Conservation (phyloP, 1,140 invertebrate genomes). For the Thaumetopoea pityocampa region DNA sequence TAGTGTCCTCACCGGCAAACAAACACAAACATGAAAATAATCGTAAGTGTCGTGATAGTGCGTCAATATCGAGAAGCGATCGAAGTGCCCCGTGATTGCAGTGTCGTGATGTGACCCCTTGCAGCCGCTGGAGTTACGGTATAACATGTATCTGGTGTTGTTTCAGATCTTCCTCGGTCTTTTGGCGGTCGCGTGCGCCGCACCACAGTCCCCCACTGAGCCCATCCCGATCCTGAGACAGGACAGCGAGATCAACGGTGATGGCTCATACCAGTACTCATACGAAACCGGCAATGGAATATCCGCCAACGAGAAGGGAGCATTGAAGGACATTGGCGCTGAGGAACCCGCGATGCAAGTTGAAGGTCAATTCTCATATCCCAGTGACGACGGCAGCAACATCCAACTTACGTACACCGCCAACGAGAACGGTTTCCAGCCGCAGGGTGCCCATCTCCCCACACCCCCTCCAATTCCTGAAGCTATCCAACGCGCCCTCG, state of each 20-base stretch:
- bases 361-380: conserved; percentile 79
- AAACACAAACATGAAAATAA: conserved; percentile 63
- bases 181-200: conserved; percentile 60
- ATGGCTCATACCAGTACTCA: conserved; percentile 81
- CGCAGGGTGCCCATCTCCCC: conserved; percentile 78
- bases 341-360: conserved; percentile 65
- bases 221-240: conserved; percentile 79
- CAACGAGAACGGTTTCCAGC: conserved; percentile 76
- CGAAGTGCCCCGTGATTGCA: conserved; percentile 5
- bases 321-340: conserved; percentile 68
- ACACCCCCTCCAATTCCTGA: conserved; percentile 82
- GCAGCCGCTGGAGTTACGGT: not conserved
- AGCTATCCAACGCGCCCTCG: conserved; percentile 78
- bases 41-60: conserved; percentile 65
- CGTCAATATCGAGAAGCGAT: conserved; percentile 2
- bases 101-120: conserved; percentile 1
- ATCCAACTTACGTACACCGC: conserved; percentile 83
- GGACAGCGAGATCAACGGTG: conserved; percentile 79
- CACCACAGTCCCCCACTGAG: conserved; percentile 70
- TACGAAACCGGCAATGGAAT: conserved; percentile 80
- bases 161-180: conserved; percentile 64
- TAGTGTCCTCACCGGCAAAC: conserved; percentile 60
- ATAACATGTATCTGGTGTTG: conserved; percentile 2
- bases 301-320: conserved; percentile 70
- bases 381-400: conserved; percentile 73